Conservation (phyloP, 1,140 invertebrate species). For the Drosophila neocordata region DNA sequence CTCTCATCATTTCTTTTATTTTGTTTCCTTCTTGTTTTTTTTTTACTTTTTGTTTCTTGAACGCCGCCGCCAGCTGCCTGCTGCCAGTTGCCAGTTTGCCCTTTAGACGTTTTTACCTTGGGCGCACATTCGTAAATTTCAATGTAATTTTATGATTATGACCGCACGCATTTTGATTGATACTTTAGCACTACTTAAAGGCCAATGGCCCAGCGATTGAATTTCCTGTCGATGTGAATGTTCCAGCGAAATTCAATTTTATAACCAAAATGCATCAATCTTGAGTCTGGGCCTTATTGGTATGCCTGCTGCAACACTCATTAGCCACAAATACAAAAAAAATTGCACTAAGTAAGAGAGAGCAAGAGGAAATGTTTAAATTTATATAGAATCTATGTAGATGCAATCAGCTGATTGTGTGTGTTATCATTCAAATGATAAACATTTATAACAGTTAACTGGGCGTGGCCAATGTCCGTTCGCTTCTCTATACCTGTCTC, state of each 20-base stretch:
- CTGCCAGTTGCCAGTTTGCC: slow-evolving; percentile 27
- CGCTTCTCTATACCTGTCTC: slow-evolving; percentile 20
- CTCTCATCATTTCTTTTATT: slow-evolving; percentile 44
- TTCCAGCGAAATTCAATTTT: slow-evolving; percentile 72
- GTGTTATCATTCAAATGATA: background rate
- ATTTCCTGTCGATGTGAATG: slow-evolving; percentile 12
- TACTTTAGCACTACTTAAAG: slow-evolving; percentile 78
- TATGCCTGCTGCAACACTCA: background rate
- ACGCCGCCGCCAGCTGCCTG: slow-evolving; percentile 5
- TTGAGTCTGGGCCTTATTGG: slow-evolving; percentile 18
- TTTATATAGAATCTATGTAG: background rate
- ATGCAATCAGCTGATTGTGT: slow-evolving; percentile 6
- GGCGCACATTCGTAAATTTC: slow-evolving; percentile 63
- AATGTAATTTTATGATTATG: slow-evolving; percentile 75
- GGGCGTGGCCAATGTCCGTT: slow-evolving; percentile 13
- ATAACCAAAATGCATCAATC: slow-evolving; percentile 66
- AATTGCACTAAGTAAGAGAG: background rate
- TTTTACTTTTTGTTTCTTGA: slow-evolving; percentile 1
- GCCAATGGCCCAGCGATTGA: slow-evolving; percentile 44
- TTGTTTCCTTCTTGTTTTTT: slow-evolving; percentile 37
- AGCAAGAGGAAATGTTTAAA: too few species aligned
- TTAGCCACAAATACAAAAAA: slow-evolving; percentile 21
- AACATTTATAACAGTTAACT: background rate
- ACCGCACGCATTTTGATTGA: slow-evolving; percentile 79
- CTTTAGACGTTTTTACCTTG: slow-evolving; percentile 33